These are phyloP conservation scores for Trachelus iudaicus DNA, from an alignment of 2,888 invertebrate species.

Conservation along the genomic window DNA sequence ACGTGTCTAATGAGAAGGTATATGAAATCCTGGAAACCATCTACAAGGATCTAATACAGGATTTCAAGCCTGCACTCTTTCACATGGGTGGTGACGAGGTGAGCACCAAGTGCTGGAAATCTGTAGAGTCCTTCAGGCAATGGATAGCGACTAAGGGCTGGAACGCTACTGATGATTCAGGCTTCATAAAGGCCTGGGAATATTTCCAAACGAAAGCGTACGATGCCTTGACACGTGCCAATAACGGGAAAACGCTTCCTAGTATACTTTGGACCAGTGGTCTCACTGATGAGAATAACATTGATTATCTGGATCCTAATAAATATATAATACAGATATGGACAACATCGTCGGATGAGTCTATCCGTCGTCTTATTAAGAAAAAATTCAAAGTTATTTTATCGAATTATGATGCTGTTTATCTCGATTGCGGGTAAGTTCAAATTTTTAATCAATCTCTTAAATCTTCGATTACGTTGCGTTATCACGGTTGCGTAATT, in stretches of 20 bases:
- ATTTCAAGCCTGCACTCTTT: conserved; percentile 80
- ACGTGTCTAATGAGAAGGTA: conserved; percentile 77
- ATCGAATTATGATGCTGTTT: conserved; percentile 88
- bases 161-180: conserved; percentile 67
- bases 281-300: conserved; percentile 75
- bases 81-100: conserved; percentile 93
- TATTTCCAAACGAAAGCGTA: conserved; percentile 78
- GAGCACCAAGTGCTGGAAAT: conserved; percentile 79
- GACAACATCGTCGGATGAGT: conserved; percentile 76
- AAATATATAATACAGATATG: conserved; percentile 88
- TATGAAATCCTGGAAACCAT: conserved; percentile 79
- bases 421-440: conserved; percentile 82
- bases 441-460: neutral
- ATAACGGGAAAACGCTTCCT: conserved; percentile 70
- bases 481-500: neutral
- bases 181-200: conserved; percentile 56
- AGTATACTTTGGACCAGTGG: conserved; percentile 86
- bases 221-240: conserved; percentile 69
- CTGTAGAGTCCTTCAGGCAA: conserved; percentile 73
- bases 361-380: conserved; percentile 74
- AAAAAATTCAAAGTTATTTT: conserved; percentile 82
- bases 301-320: conserved; percentile 76
- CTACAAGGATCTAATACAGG: conserved; percentile 79
- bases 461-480: neutral
- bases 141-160: conserved; percentile 77